A percentile compares a stretch with the other conserved stretches of the same genome.
Evolutionary conservation across 2,797 vertebrate genomes (phyloP).

Genomic region (Esox lucius): DNA sequence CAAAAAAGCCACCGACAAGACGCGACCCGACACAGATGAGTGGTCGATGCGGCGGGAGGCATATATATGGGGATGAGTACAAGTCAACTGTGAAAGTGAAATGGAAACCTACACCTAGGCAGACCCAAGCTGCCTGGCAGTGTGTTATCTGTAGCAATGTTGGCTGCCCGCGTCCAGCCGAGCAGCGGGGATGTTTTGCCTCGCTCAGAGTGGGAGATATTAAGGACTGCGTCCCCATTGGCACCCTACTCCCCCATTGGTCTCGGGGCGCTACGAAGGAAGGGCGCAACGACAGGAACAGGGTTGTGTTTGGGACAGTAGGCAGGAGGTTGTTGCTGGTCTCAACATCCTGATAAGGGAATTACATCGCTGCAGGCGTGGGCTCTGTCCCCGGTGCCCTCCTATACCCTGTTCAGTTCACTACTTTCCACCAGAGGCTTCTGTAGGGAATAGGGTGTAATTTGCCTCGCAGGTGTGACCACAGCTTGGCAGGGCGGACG

Average conservation of each 20-base stretch:
- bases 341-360: conserved; percentile 41
- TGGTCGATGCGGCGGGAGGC: not conserved
- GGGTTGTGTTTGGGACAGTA: not conserved
- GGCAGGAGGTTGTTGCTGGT: conserved; percentile 13
- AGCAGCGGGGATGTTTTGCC: conserved; percentile 14
- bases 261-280: no score
- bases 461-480: conserved; percentile 24
- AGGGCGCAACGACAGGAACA: not conserved
- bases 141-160: conserved; percentile 39
- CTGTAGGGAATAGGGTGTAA: not conserved
- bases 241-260: not conserved
- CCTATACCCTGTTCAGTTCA: not conserved
- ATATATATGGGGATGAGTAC: conserved; percentile 42
- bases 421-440: not conserved
- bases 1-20: no score
- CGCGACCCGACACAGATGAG: conserved; percentile 9
- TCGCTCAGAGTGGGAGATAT: conserved; percentile 18
- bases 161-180: conserved; percentile 20
- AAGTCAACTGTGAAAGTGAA: conserved; percentile 49
- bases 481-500: not conserved
- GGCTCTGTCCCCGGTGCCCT: not conserved
- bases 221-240: not conserved
- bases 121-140: conserved; percentile 33
- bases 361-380: conserved; percentile 42
- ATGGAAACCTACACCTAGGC: conserved; percentile 50